Conservation (phyloP, 2,797 vertebrate genomes). For the Craterocephalus amniculus region DNA sequence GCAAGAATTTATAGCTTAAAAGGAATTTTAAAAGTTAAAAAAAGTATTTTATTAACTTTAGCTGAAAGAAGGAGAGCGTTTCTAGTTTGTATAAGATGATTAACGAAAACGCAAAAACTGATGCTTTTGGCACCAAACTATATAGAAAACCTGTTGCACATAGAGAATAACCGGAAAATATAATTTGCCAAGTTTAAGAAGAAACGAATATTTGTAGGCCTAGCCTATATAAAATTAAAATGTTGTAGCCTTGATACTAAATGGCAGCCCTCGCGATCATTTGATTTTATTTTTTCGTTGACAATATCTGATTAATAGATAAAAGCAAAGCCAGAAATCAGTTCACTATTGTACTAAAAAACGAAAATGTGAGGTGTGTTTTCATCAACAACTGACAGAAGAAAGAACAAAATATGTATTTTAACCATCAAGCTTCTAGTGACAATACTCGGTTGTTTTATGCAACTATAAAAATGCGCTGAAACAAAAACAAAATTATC, state of each 20-base stretch:
- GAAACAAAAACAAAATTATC: not conserved
- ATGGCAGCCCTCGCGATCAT: not conserved
- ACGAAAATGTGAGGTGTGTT: not conserved
- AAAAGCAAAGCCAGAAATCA: too few relatives aligned
- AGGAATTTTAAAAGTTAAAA: not conserved
- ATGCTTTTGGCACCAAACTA: slow-evolving; percentile 6
- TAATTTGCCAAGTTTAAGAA: not conserved
- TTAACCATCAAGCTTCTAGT: not conserved
- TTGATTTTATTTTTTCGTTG: too few relatives aligned
- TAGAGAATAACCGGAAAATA: not conserved
- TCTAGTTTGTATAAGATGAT: slow-evolving; percentile 4
- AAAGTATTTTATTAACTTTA: not conserved
- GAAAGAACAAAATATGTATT: not conserved
- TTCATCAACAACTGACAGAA: not conserved
- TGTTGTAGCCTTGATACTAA: too few relatives aligned
- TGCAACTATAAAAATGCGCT: not conserved
- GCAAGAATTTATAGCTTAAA: not conserved
- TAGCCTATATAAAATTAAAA: too few relatives aligned
- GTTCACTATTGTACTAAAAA: not conserved
- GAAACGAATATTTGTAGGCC: not conserved
- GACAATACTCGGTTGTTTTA: not conserved
- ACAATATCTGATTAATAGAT: too few relatives aligned
- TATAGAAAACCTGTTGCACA: not conserved
- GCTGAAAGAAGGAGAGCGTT: not conserved
- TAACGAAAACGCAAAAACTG: slow-evolving; percentile 1